Evolutionary conservation across 2,888 invertebrate genomes (phyloP), one percentile per base, ranked within the genome.

Genomic region (Hypselothyrea guttata): DNA sequence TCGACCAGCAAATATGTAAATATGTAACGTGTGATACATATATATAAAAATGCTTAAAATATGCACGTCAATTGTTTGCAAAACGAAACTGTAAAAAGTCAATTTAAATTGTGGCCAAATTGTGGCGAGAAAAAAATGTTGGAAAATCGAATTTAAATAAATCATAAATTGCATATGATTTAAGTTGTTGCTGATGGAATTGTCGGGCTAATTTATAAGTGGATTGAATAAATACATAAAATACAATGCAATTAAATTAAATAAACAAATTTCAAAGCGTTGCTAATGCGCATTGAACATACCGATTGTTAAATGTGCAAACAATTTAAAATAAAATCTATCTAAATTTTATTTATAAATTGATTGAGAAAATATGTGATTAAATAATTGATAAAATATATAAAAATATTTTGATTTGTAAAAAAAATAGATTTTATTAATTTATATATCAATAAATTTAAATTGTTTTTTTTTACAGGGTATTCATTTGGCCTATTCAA

Each of bases 181-280:
- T 74, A 63, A 74, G 63, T 60, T 53, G 18, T 11, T 41, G 62
- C 44, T 69, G 69, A 73, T 44, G 70, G 69, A 70, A 69, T 69
- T 61, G 74, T 47, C n/a, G 41, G 56, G 54, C 69, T 57, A 69
- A 73, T 73, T 73, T 70, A 42, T 71, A 71, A 70, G 59, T 42
- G 53, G 48, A 53, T 16, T 33, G 31, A 1, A 45, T 30, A 9
- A n/a, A 31, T 37, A 28, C 15, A 16, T 22, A 22, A 22, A 22
- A 22, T 22, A 22, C 2, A 22, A 22, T 22, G 5, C 22, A 22
- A 22, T 22, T 22, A 22, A 22, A 22, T 22, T 4, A 22, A 5
- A 22, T 22, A 22, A n/a, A n/a, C 5, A 22, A 22, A 22, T 22
- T n/a, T n/a, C n/a, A n/a, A n/a, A n/a, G n/a, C n/a, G n/a, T n/a